Evolutionary conservation across 2,888 invertebrate species (phyloP).

Genomic region (Netelia inedita): DNA sequence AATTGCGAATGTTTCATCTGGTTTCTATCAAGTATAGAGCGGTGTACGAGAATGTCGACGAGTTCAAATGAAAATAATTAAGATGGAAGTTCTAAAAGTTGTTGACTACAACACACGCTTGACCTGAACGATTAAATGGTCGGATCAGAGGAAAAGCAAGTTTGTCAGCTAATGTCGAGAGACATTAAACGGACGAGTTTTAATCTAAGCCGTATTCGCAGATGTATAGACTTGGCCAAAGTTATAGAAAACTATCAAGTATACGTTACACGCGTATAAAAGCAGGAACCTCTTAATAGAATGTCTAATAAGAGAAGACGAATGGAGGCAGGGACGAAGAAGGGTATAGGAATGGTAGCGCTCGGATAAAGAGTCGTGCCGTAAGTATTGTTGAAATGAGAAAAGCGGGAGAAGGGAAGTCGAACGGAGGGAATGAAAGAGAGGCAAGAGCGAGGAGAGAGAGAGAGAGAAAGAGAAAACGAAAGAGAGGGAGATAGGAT

Average conservation of each 20-base stretch:
- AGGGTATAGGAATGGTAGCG: background rate
- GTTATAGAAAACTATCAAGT: constrained; percentile 46
- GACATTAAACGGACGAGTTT: constrained; percentile 36
- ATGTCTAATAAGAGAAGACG: constrained; percentile 51
- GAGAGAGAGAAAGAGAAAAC: constrained; percentile 11
- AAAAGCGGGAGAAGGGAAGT: constrained; percentile 20
- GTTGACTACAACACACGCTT: constrained; percentile 18
- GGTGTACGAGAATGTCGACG: background rate
- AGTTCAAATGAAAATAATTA: background rate
- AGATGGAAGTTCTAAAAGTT: background rate
- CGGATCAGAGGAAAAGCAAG: constrained; percentile 20
- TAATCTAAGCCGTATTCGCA: constrained; percentile 39
- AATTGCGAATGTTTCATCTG: background rate
- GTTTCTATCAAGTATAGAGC: background rate
- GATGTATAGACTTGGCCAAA: constrained; percentile 25
- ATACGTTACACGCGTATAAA: constrained; percentile 5
- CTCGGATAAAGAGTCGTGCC: constrained; percentile 45
- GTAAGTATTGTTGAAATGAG: constrained; percentile 54
- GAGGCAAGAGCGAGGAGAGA: constrained; percentile 39
- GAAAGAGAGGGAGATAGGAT: constrained; percentile 60
- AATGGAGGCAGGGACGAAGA: constrained; percentile 33
- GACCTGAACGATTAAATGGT: constrained; percentile 36
- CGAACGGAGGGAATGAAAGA: constrained; percentile 54
- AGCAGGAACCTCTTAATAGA: constrained; percentile 33
- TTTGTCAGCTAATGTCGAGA: constrained; percentile 36